phyloP scores from a whole-genome alignment of 2,888 invertebrate species.

The Andrena haemorrhoa region DNA sequence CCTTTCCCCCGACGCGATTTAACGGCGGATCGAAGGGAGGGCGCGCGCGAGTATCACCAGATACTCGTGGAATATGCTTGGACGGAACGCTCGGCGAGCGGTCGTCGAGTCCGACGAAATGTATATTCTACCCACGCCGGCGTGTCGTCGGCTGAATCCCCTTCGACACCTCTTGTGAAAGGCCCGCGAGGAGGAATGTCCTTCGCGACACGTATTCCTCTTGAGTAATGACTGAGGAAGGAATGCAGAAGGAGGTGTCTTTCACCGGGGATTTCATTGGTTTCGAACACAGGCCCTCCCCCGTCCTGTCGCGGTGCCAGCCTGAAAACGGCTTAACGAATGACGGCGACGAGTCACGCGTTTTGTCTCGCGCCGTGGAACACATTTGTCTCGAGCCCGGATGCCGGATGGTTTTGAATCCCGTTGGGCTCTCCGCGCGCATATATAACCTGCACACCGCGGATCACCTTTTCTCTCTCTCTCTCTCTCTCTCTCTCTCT shows the following conservation, averaged over 20 bases:
- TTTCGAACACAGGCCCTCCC: constrained; percentile 55
- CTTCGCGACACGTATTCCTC: constrained; percentile 71
- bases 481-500: constrained; percentile 31
- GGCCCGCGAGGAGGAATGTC: constrained; percentile 62
- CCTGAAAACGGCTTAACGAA: constrained; percentile 75
- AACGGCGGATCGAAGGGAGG: not conserved
- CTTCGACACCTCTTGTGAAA: constrained; percentile 51
- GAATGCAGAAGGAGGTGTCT: constrained; percentile 68
- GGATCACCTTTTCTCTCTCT: constrained; percentile 48
- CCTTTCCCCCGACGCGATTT: not conserved
- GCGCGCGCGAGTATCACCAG: not conserved
- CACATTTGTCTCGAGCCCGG: constrained; percentile 75
- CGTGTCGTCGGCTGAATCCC: constrained; percentile 29
- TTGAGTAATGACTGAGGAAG: constrained; percentile 72
- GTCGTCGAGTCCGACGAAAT: constrained; percentile 2
- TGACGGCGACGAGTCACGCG: constrained; percentile 70
- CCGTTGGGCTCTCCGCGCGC: constrained; percentile 55
- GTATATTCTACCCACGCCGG: constrained; percentile 53
- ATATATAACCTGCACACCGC: constrained; percentile 47
- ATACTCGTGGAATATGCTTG: not conserved
- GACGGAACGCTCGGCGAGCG: not conserved
- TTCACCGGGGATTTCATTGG: constrained; percentile 69
- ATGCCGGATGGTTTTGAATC: constrained; percentile 69
- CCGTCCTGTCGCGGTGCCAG: constrained; percentile 50
- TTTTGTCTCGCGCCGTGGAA: constrained; percentile 74